phyloP scores from a whole-genome alignment of 2,888 invertebrate genomes.

The Lasioglossum calceatum region DNA sequence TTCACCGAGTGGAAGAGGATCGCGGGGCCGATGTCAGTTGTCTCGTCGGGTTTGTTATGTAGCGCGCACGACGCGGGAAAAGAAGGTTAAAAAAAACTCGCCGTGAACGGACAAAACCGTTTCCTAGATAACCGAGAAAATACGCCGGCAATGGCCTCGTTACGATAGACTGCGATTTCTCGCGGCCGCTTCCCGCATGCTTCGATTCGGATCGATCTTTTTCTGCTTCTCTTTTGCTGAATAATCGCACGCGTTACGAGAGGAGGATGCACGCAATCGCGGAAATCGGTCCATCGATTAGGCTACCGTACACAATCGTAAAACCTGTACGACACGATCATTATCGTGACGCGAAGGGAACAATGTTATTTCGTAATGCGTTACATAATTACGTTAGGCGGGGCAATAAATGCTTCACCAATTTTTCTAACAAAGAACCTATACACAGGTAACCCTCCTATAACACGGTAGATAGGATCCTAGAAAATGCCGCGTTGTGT shows the following conservation, averaged over 20 bases:
- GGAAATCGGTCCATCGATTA: background rate
- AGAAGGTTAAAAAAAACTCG: slow-evolving; percentile 35
- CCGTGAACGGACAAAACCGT: slow-evolving; percentile 51
- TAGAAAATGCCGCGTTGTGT: too few relatives aligned
- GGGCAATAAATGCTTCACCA: background rate
- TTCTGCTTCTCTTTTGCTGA: slow-evolving; percentile 6
- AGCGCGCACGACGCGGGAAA: slow-evolving; percentile 23
- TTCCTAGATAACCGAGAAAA: slow-evolving; percentile 71
- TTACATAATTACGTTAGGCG: background rate
- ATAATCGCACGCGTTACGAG: slow-evolving; percentile 16
- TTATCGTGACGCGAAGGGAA: background rate
- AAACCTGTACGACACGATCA: background rate
- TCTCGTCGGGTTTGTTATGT: slow-evolving; percentile 46
- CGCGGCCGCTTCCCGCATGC: slow-evolving; percentile 69
- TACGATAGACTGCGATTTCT: slow-evolving; percentile 67
- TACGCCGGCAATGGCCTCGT: slow-evolving; percentile 69
- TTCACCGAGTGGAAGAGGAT: background rate
- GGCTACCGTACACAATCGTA: slow-evolving; percentile 16
- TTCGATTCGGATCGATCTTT: slow-evolving; percentile 63
- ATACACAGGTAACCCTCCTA: too few relatives aligned
- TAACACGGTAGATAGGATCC: too few relatives aligned
- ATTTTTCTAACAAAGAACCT: background rate
- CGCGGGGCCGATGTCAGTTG: background rate
- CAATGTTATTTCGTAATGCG: background rate
- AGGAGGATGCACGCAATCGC: slow-evolving; percentile 23